A percentile compares a stretch with the other conserved stretches of the same genome.
These are phyloP conservation scores for Cephalopholis sonnerati DNA, from an alignment of 2,113 vertebrate species.

Conservation along the genomic window DNA sequence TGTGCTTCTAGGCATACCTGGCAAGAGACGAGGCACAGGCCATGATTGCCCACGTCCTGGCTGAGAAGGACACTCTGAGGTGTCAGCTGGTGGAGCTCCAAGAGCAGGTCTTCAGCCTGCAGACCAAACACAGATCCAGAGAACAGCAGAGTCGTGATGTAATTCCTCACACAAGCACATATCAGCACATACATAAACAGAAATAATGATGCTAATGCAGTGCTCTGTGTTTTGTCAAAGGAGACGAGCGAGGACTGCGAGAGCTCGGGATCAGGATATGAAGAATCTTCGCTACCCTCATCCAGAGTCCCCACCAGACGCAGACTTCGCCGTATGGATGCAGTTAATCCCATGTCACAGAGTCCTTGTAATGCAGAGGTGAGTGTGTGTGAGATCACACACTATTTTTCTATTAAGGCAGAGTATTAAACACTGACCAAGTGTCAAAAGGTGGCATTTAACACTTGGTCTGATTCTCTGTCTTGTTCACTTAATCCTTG, in stretches of 20 bases:
- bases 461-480: too few relatives aligned
- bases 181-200: neutral
- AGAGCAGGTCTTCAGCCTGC: conserved; percentile 81
- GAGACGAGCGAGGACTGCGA: conserved; percentile 34
- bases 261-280: conserved; percentile 24
- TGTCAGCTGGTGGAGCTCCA: conserved; percentile 88
- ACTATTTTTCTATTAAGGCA: neutral
- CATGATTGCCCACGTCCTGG: conserved; percentile 86
- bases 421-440: neutral
- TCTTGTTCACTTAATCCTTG: too few relatives aligned
- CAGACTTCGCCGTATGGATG: conserved; percentile 73
- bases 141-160: conserved; percentile 44
- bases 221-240: conserved; percentile 22
- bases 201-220: neutral
- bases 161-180: neutral
- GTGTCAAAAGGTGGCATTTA: neutral
- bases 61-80: conserved; percentile 90
- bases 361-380: conserved; percentile 53
- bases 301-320: conserved; percentile 18
- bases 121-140: conserved; percentile 20
- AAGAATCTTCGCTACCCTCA: neutral
- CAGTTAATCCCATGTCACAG: conserved; percentile 54
- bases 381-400: conserved; percentile 5
- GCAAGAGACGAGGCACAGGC: conserved; percentile 88
- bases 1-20: conserved; percentile 84